phyloP scores from a whole-genome alignment of 1,140 invertebrate genomes.

The Calliopsis andreniformis region DNA sequence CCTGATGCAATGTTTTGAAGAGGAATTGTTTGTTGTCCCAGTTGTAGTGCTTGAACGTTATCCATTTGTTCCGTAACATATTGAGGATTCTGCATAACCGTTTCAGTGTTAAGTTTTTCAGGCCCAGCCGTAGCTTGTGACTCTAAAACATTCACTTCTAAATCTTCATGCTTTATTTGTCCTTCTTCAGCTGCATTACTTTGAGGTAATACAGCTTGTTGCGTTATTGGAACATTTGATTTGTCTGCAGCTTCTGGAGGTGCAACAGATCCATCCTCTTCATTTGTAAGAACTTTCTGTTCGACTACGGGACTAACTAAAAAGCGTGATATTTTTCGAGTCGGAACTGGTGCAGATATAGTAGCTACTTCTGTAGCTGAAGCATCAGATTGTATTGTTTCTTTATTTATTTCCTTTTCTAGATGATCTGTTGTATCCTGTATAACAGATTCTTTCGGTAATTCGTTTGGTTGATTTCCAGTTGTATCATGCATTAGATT shows the following conservation, averaged over 20 bases:
- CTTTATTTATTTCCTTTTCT: constrained; percentile 48
- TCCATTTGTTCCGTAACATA: constrained; percentile 52
- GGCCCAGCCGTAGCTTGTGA: constrained; percentile 1
- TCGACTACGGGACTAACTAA: constrained; percentile 89
- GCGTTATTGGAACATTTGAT: constrained; percentile 11
- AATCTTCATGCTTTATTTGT: constrained; percentile 41
- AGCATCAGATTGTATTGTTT: constrained; percentile 33
- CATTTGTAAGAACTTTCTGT: constrained; percentile 67
- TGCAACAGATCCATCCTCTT: constrained; percentile 51
- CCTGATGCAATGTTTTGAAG: constrained; percentile 54
- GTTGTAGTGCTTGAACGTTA: constrained; percentile 47
- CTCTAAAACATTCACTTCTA: constrained; percentile 47
- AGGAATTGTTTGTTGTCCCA: constrained; percentile 43
- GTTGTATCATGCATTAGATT: constrained; percentile 24
- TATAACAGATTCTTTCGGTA: constrained; percentile 31
- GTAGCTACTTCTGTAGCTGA: constrained; percentile 54
- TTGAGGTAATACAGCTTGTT: constrained; percentile 24
- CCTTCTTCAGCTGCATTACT: background rate
- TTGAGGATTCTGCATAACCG: constrained; percentile 41
- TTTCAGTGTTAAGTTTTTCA: constrained; percentile 33
- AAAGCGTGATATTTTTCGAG: constrained; percentile 89
- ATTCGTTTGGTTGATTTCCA: constrained; percentile 17
- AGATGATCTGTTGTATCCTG: constrained; percentile 38
- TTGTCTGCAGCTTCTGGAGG: constrained; percentile 24
- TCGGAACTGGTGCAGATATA: constrained; percentile 74